Evolutionary conservation across 2,888 invertebrate genomes (phyloP).

Genomic region (Heliconius ethilla): DNA sequence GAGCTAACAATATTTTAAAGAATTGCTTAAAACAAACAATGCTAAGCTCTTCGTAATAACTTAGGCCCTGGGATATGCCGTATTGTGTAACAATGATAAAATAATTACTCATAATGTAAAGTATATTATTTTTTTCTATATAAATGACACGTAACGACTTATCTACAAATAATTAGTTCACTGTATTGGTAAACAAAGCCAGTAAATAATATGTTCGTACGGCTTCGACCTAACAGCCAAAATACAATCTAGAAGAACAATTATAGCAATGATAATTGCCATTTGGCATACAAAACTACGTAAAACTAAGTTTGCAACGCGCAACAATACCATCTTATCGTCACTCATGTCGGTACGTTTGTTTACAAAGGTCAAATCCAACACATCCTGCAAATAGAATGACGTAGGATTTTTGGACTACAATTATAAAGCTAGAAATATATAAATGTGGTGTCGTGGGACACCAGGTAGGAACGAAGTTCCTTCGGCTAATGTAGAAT

Average conservation of each 20-base stretch:
- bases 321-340: constrained; percentile 39
- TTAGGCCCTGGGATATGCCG: no score
- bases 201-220: not conserved
- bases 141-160: no score
- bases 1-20: not conserved
- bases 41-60: no score
- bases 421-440: not conserved
- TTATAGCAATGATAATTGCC: constrained; percentile 27
- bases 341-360: constrained; percentile 33
- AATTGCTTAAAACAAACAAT: no score
- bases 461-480: no score
- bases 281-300: constrained; percentile 27
- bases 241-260: constrained; percentile 23
- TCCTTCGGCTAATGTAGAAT: no score
- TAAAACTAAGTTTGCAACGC: constrained; percentile 21
- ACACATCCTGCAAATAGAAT: constrained; percentile 21
- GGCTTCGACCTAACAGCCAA: not conserved
- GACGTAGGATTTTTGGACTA: not conserved
- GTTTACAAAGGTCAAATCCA: constrained; percentile 36
- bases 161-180: no score
- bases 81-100: no score
- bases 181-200: no score
- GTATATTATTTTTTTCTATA: no score
- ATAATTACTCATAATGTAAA: no score
- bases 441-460: no score